Evolutionary conservation across 1,140 invertebrate genomes (phyloP).

Genomic region (Eufriesea mexicana): DNA sequence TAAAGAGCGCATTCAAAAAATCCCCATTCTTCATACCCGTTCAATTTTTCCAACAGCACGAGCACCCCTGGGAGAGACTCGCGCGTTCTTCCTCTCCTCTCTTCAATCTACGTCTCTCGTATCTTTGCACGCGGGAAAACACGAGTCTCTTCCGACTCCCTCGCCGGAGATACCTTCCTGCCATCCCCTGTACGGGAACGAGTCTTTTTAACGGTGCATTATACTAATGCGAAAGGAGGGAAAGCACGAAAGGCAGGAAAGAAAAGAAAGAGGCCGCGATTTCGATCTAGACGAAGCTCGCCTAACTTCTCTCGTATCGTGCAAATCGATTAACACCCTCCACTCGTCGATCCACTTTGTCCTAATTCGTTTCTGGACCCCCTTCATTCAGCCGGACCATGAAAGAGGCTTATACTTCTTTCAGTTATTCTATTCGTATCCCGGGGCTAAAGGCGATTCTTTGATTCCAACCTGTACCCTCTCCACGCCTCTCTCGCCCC

Average conservation of each 20-base stretch:
- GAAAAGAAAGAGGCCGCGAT: background rate
- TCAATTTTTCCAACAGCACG: background rate
- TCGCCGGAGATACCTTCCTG: too few relatives aligned
- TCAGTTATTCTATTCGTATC: conserved; percentile 17
- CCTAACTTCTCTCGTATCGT: background rate
- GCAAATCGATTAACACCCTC: background rate
- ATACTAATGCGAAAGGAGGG: conserved; percentile 21
- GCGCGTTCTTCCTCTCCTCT: background rate
- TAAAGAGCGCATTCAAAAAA: background rate
- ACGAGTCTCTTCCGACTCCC: background rate
- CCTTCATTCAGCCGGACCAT: conserved; percentile 9
- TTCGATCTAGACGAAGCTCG: too few relatives aligned
- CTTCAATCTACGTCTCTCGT: background rate
- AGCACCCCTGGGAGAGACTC: background rate
- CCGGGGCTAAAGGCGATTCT: background rate
- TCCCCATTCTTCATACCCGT: background rate
- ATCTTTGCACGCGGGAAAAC: background rate
- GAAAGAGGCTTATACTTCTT: background rate
- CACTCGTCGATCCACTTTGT: background rate
- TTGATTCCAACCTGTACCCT: background rate
- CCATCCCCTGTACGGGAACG: background rate
- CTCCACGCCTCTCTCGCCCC: background rate
- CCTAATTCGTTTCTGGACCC: background rate
- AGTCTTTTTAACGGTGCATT: conserved; percentile 29
- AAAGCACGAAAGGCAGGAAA: background rate